A percentile compares a stretch with the other conserved stretches of the same genome.
Evolutionary conservation across 2,888 invertebrate genomes (phyloP).

Genomic region (Agrypnus murinus): DNA sequence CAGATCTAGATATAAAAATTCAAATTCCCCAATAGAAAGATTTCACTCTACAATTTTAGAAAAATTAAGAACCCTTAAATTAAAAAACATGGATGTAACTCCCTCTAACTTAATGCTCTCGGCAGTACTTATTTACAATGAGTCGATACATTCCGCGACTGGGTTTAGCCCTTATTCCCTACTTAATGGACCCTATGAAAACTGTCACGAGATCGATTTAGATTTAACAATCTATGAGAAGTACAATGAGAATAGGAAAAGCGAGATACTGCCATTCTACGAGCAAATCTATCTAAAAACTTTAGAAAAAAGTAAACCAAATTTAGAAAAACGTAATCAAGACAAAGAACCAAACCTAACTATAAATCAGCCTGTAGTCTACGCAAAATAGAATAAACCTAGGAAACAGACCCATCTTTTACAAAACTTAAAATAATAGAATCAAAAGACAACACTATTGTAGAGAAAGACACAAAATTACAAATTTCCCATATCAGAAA

Average conservation of each 20-base stretch:
- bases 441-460: slow-evolving; percentile 42
- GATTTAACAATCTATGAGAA: slow-evolving; percentile 47
- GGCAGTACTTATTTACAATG: slow-evolving; percentile 27
- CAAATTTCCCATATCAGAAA: slow-evolving; percentile 21
- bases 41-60: too few species aligned
- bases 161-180: slow-evolving; percentile 28
- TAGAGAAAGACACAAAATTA: slow-evolving; percentile 45
- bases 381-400: slow-evolving; percentile 21
- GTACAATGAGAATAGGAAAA: slow-evolving; percentile 48
- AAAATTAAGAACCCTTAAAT: too few species aligned
- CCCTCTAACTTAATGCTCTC: slow-evolving; percentile 34
- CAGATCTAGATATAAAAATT: too few species aligned
- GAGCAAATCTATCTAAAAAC: slow-evolving; percentile 40
- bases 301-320: background rate
- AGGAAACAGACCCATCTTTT: slow-evolving; percentile 28
- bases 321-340: slow-evolving; percentile 14
- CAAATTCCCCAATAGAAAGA: too few species aligned
- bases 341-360: background rate
- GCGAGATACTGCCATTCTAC: slow-evolving; percentile 32
- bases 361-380: slow-evolving; percentile 7
- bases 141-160: slow-evolving; percentile 41
- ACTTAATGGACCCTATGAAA: slow-evolving; percentile 26
- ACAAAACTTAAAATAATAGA: slow-evolving; percentile 29
- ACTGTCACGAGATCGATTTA: slow-evolving; percentile 49
- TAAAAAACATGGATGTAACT: too few species aligned